phyloP scores from a whole-genome alignment of 2,888 invertebrate genomes.

The Trichogramma dendrolimi region DNA sequence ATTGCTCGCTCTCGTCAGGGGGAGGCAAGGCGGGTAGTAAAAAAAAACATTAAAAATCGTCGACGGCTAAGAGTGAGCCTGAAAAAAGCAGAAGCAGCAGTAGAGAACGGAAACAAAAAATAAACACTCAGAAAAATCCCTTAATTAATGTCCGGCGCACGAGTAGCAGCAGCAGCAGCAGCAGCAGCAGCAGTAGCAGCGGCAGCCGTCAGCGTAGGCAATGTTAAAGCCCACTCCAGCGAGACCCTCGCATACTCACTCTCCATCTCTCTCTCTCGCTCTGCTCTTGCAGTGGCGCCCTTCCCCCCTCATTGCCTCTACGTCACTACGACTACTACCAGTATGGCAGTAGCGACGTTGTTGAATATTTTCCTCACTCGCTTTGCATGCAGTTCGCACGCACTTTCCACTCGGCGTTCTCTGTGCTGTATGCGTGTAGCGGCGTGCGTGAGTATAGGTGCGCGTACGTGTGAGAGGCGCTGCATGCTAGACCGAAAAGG shows the following conservation, averaged over 20 bases:
- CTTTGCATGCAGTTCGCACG: slow-evolving; percentile 20
- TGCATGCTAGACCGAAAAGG: too few relatives aligned
- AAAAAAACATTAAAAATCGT: background rate
- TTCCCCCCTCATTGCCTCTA: background rate
- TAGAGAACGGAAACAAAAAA: slow-evolving; percentile 18
- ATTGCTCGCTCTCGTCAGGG: too few relatives aligned
- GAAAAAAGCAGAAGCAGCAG: background rate
- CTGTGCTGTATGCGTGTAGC: background rate
- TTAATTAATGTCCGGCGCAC: slow-evolving; percentile 29
- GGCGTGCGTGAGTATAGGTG: background rate
- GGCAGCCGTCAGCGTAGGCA: slow-evolving; percentile 22
- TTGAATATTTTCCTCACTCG: slow-evolving; percentile 2
- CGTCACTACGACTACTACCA: too few relatives aligned
- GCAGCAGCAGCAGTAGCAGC: slow-evolving; percentile 2
- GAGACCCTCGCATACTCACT: slow-evolving; percentile 21
- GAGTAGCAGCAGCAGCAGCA: background rate
- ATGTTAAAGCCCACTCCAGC: slow-evolving; percentile 30
- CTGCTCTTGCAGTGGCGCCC: slow-evolving; percentile 1
- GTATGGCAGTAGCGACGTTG: background rate
- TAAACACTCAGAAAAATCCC: slow-evolving; percentile 30
- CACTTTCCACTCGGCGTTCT: slow-evolving; percentile 13
- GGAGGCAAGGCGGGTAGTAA: background rate
- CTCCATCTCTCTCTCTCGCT: slow-evolving; percentile 11
- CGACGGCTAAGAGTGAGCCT: too few relatives aligned
- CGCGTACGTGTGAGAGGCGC: slow-evolving; percentile 5